Percentiles rank a stretch among this genome's conserved stretches.
phyloP scores from a whole-genome alignment of 2,113 vertebrate species.

The Polyodon spathula region DNA sequence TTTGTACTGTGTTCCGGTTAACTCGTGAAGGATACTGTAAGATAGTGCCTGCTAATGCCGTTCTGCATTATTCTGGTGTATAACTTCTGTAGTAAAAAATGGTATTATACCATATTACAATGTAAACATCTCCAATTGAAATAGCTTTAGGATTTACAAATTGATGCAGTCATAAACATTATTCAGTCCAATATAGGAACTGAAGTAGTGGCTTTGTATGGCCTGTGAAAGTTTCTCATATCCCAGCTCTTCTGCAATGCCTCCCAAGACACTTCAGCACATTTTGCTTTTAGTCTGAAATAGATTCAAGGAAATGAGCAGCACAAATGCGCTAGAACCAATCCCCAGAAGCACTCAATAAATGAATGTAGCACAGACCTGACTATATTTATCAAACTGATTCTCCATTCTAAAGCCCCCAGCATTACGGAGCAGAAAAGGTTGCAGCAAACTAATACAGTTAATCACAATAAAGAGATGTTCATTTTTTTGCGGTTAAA shows the following conservation, averaged over 20 bases:
- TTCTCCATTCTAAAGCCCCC: background rate
- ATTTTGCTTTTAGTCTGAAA: background rate
- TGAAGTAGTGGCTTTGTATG: no score
- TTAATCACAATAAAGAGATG: conserved; percentile 23
- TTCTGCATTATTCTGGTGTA: no score
- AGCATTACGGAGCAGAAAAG: conserved; percentile 10
- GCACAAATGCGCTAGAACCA: conserved; percentile 3
- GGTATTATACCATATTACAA: no score
- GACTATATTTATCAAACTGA: conserved; percentile 15
- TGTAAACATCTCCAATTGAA: no score
- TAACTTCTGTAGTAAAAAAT: no score
- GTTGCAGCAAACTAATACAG: conserved; percentile 1
- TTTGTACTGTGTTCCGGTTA: no score
- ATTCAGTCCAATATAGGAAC: no score
- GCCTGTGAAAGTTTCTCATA: background rate
- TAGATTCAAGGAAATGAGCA: conserved; percentile 19
- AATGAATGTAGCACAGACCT: background rate
- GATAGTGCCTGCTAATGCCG: no score
- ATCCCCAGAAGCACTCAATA: conserved; percentile 7
- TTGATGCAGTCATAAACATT: no score
- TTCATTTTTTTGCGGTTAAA: background rate
- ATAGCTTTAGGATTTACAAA: no score
- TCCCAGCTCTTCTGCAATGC: background rate
- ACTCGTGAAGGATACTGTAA: no score
- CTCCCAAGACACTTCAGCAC: conserved; percentile 7